Evolutionary conservation across 2,113 vertebrate genomes (phyloP), one percentile per base, ranked within the genome.

Genomic region (Aldabrachelys gigantea): DNA sequence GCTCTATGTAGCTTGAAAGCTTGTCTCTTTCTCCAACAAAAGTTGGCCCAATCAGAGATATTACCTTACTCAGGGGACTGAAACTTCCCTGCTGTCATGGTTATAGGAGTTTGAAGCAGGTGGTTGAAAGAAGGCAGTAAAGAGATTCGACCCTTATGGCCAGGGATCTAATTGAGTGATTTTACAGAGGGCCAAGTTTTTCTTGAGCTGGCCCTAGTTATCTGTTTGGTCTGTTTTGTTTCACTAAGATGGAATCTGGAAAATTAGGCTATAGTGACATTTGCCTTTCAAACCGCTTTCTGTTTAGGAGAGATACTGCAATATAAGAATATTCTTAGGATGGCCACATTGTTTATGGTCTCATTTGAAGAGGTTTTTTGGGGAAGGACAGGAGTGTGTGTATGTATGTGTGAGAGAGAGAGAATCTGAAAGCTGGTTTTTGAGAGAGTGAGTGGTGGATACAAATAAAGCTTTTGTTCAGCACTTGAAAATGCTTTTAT

Each of bases 181-280:
- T 93, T 44, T 65, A 89, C 75, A 88, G 52, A 50, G 21, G 49
- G 31, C 22, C 11, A 75, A n/a, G n/a, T 25, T 86, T 89, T 92
- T 22, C 47, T 83, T 10, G 57, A 90, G 65, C 75, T 89, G 31
- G 54, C 80, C 10, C 53, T 56, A 4, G 10, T 21, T 47, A 17
- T 82, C 6, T 56, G 0, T 62, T 54, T 72, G 0, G 8, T 62
- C 84, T 87, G 29, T 72, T 87, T 82, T 27, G 24, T 80, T 83
- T 53, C 49, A 65, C 0, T 89, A 6, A 62, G 84, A 87, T 1
- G 56, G 7, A 19, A 21, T 13, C 3, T 80, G 49, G 49, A 85
- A 82, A 59, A 69, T 2, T 3, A 56, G 7, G 13, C 75, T 41
- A 0, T 5, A 41, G n/a, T 27, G 82, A 6, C 81, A 56, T 31